Conservation (phyloP, 2,113 vertebrate species). For the Dromiciops gliroides region DNA sequence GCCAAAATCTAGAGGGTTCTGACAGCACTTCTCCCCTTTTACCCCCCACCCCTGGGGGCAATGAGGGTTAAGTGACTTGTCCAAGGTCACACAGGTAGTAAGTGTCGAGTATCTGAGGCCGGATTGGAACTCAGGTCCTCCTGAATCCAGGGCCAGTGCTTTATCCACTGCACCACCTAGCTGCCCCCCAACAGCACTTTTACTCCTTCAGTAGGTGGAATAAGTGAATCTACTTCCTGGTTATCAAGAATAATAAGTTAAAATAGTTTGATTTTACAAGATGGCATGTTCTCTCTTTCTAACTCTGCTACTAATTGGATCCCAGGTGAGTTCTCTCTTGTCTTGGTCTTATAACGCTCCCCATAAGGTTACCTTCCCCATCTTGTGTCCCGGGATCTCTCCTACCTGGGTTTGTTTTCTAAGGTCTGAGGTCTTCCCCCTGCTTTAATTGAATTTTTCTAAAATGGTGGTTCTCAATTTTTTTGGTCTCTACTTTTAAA, state of each 20-base stretch:
- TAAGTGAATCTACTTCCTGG: neutral
- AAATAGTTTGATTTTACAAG: neutral
- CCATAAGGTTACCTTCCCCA: neutral
- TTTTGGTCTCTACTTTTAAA: neutral
- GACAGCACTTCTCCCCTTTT: too few species aligned
- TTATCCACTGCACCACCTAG: too few species aligned
- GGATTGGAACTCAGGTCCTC: too few species aligned
- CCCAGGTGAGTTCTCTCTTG: neutral
- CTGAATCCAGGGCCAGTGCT: too few species aligned
- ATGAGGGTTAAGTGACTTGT: too few species aligned
- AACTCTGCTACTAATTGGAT: neutral
- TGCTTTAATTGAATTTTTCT: neutral
- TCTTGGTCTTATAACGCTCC: neutral
- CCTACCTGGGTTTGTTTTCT: neutral
- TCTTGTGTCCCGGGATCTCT: neutral
- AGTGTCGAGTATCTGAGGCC: too few species aligned
- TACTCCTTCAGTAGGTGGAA: neutral
- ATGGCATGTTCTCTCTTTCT: neutral
- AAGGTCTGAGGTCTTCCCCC: neutral
- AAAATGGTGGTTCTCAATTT: neutral
- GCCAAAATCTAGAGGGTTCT: neutral
- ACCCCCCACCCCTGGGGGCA: too few species aligned
- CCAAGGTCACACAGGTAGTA: too few species aligned
- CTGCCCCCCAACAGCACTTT: too few species aligned
- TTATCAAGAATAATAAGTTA: neutral